A percentile compares a stretch with the other conserved stretches of the same genome.
Conservation (phyloP, 2,113 vertebrate species). For the Platysteira castanea region DNA sequence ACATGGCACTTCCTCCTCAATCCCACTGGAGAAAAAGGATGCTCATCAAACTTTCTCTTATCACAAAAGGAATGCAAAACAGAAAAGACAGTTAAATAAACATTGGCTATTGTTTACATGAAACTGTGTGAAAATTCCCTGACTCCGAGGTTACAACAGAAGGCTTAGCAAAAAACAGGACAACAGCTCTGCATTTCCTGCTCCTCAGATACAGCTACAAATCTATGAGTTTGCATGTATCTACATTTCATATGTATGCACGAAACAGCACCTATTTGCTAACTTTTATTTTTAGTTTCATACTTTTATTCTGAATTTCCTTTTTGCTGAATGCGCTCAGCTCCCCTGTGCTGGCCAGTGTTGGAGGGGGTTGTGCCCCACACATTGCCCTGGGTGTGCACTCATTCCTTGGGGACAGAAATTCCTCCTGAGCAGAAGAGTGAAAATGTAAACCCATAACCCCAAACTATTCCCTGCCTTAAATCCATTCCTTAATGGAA, state of each 20-base stretch:
- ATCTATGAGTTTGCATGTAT: rapidly evolving
- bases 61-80: no score
- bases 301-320: background rate
- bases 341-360: background rate
- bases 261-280: background rate
- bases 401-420: background rate
- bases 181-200: no score
- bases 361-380: background rate
- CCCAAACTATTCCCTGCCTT: background rate
- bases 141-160: no score
- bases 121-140: no score
- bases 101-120: no score
- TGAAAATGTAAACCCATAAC: background rate
- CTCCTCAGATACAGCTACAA: background rate
- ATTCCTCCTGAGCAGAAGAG: background rate
- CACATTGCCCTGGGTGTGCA: rapidly evolving
- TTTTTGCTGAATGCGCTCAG: background rate
- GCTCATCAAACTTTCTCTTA: no score
- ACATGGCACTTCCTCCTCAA: no score
- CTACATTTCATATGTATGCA: rapidly evolving
- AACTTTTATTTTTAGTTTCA: background rate
- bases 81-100: no score
- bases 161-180: no score
- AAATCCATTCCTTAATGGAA: background rate
- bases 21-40: no score